Conservation (phyloP, 2,888 invertebrate genomes). For the Dione juno region DNA sequence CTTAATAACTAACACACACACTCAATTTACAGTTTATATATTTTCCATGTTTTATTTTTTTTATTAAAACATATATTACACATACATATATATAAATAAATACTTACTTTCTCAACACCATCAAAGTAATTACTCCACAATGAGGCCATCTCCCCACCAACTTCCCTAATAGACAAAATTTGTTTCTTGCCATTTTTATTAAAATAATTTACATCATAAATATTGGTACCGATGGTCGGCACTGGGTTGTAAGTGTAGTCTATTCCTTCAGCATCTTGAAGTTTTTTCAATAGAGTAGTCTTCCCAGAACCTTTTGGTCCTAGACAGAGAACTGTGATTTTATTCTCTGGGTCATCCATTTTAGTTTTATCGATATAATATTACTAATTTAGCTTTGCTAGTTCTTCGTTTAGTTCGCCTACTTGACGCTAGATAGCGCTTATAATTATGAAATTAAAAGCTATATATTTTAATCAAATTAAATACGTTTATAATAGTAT, state of each 20-base stretch:
- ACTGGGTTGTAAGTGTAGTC: slow-evolving; percentile 91
- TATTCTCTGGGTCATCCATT: slow-evolving; percentile 75
- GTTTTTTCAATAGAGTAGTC: slow-evolving; percentile 89
- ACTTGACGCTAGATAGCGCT: slow-evolving; percentile 63
- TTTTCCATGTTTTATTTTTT: no score
- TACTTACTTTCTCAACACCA: slow-evolving; percentile 81
- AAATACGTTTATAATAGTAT: background rate
- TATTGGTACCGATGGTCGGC: slow-evolving; percentile 91
- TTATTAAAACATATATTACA: background rate
- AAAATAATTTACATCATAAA: slow-evolving; percentile 85
- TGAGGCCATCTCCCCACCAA: slow-evolving; percentile 92
- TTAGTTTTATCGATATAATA: slow-evolving; percentile 41
- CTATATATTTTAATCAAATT: background rate
- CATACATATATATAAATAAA: no score
- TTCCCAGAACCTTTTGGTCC: slow-evolving; percentile 93
- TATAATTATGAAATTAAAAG: background rate
- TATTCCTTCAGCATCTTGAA: slow-evolving; percentile 87
- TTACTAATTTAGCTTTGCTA: background rate
- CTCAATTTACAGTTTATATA: no score
- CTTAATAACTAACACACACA: no score
- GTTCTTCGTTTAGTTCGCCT: slow-evolving; percentile 49
- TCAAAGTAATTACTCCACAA: slow-evolving; percentile 91
- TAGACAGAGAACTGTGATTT: slow-evolving; percentile 85
- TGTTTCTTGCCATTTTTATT: slow-evolving; percentile 79
- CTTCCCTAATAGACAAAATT: slow-evolving; percentile 86